Conservation (phyloP, 2,888 invertebrate genomes). For the Antheraea assamensis region DNA sequence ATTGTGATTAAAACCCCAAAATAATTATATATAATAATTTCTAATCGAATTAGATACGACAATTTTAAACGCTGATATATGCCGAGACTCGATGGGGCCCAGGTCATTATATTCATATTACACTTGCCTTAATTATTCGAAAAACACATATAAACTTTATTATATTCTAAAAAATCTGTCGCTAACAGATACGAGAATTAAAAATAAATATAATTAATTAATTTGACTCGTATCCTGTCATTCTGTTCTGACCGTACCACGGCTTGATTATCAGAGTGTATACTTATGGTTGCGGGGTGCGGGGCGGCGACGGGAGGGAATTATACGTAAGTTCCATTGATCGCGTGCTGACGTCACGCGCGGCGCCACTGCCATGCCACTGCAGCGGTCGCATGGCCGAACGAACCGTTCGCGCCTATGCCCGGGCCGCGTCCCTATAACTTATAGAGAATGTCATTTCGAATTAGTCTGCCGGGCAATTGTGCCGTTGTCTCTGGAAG, state of each 20-base stretch:
- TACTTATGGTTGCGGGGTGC: not conserved
- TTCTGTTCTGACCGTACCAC: not conserved
- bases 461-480: not conserved
- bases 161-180: too few relatives aligned
- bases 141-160: too few relatives aligned
- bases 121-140: too few relatives aligned
- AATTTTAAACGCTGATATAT: too few relatives aligned
- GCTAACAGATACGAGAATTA: too few relatives aligned
- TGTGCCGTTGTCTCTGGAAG: not conserved
- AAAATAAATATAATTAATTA: not conserved
- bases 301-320: constrained; percentile 30
- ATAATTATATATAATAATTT: too few relatives aligned
- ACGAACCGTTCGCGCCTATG: constrained; percentile 16
- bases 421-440: not conserved
- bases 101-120: too few relatives aligned
- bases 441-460: not conserved
- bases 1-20: too few relatives aligned
- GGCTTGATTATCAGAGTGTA: not conserved
- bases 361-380: constrained; percentile 37
- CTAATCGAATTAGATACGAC: too few relatives aligned
- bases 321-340: constrained; percentile 70
- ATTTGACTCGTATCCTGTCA: not conserved
- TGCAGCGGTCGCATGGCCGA: constrained; percentile 50
- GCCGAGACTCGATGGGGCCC: too few relatives aligned
- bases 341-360: constrained; percentile 66